Evolutionary conservation across 2,888 invertebrate genomes (phyloP), one percentile per base, ranked within the genome.

Genomic region (Rhaphigaster nebulosa): DNA sequence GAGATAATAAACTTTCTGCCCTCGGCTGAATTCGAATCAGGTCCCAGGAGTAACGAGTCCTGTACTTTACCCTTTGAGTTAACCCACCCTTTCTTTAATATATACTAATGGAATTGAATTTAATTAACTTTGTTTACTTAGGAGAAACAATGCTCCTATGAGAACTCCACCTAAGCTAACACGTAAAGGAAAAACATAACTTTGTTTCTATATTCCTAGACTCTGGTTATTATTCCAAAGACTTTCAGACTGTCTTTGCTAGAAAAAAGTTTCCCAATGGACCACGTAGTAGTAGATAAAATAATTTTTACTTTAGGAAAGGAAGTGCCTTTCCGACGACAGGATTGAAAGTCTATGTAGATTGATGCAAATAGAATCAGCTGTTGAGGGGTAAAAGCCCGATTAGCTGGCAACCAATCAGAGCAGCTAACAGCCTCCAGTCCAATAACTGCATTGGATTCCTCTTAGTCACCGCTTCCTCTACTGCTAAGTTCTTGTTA

Each of bases 311-410:
- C 60, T 29, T n/a, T 12, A 8, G n/a, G 34, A 70, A 70, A 70
- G 70, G 34, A 70, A 70, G 34, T 60, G 70, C 29, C 34, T 34
- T 5, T 3, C 18, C 70, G 18, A 70, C 70, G 13, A 34, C 0
- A 70, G 70, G 70, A 70, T 70, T 29, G 70, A 70, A 34, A 70
- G 70, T 34, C 29, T 70, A 70, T 70, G 70, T 70, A 70, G 34
- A 70, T 70, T 70, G 70, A 70, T 70, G 70, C 70, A 70, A 70
- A 70, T 70, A 70, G 70, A 70, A 70, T 70, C 70, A 70, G 70
- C 34, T 70, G 70, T 70, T 70, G 70, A 70, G 70, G 70, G 70
- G 70, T 34, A 70, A 34, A 70, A 34, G 70, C 23, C 70, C 70
- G 70, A 70, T 70, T 70, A 70, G 70, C 34, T 18, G 70, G 70